Evolutionary conservation across 2,797 vertebrate species (phyloP).

Genomic region (Epinephelus coioides): DNA sequence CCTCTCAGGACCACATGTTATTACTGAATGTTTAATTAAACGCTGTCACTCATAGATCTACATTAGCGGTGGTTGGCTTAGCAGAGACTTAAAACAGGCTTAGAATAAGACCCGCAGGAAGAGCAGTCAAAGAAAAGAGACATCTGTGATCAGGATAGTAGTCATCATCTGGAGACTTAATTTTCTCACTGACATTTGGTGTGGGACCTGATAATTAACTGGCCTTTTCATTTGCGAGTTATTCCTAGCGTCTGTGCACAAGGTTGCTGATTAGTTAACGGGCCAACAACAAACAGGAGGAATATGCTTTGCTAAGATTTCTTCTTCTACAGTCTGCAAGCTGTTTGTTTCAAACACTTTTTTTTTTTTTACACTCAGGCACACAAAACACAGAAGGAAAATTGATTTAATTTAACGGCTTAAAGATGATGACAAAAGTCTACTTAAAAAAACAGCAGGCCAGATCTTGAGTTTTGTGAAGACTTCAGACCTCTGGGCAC

Average conservation of each 20-base stretch:
- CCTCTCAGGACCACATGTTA: slow-evolving; percentile 68
- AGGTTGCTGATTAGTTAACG: slow-evolving; percentile 66
- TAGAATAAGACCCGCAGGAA: slow-evolving; percentile 67
- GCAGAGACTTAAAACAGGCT: slow-evolving; percentile 65
- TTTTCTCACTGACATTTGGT: slow-evolving; percentile 82
- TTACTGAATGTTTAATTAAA: slow-evolving; percentile 83
- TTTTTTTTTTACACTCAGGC: background rate
- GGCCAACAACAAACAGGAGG: slow-evolving; percentile 60
- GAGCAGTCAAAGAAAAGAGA: slow-evolving; percentile 67
- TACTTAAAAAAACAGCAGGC: slow-evolving; percentile 3
- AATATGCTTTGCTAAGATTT: slow-evolving; percentile 28
- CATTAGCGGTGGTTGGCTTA: slow-evolving; percentile 68
- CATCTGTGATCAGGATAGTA: slow-evolving; percentile 73
- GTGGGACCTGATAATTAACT: slow-evolving; percentile 77
- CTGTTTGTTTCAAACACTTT: slow-evolving; percentile 26
- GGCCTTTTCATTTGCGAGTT: slow-evolving; percentile 74
- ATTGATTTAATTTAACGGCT: slow-evolving; percentile 8
- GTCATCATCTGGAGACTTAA: slow-evolving; percentile 71
- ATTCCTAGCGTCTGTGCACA: slow-evolving; percentile 44
- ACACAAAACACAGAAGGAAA: slow-evolving; percentile 11
- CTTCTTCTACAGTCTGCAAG: slow-evolving; percentile 18
- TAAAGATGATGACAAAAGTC: slow-evolving; percentile 11
- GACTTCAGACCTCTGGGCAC: slow-evolving; percentile 72
- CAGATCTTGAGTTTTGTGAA: background rate
- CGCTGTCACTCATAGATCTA: slow-evolving; percentile 67